Evolutionary conservation across 1,140 invertebrate genomes (phyloP), one percentile per base, ranked within the genome.

Genomic region (Pogonognathellus flavescens): DNA sequence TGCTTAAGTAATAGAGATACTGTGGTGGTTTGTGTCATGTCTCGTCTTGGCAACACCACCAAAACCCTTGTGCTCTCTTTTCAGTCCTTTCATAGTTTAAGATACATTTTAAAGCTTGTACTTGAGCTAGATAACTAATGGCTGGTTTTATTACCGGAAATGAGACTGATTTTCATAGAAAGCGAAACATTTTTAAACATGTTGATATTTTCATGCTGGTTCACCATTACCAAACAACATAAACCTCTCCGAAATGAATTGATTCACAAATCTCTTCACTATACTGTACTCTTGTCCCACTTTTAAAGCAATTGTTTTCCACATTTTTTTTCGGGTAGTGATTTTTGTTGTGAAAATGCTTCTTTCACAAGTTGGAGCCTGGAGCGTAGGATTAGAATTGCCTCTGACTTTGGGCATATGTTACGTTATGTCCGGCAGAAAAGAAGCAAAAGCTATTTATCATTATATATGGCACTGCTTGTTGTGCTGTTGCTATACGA

Each of bases 61-160:
- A 41, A 41, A 41, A 41, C 53, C 53, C 53, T 57, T n/a, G 9
- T 57, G 11, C n/a, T 57, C 53, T 9, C 53, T 57, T 14, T 57
- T 41, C 31, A 41, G 53, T 57, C 11, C n/a, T 13, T 57, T 57
- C 53, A n/a, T n/a, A 57, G n/a, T n/a, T 57, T 57, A 13, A 57
- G n/a, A 57, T 14, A n/a, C 2, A 10, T 57, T 57, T 57, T 57
- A 57, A 57, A 57, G 53, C 53, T 57, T 57, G 53, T 57, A 57
- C 53, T 57, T 57, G 53, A 57, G 53, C 53, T 57, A 57, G 11
- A 57, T 57, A 57, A 57, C 53, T 57, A 57, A 57, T 57, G 53
- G 53, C n/a, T n/a, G 53, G 53, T 57, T 57, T 57, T 57, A 57
- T 57, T 57, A 57, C 53, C 53, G 53, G 53, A 57, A 57, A 57